Conservation (phyloP, 1,140 invertebrate genomes). For the Pseudoatta argentina region DNA sequence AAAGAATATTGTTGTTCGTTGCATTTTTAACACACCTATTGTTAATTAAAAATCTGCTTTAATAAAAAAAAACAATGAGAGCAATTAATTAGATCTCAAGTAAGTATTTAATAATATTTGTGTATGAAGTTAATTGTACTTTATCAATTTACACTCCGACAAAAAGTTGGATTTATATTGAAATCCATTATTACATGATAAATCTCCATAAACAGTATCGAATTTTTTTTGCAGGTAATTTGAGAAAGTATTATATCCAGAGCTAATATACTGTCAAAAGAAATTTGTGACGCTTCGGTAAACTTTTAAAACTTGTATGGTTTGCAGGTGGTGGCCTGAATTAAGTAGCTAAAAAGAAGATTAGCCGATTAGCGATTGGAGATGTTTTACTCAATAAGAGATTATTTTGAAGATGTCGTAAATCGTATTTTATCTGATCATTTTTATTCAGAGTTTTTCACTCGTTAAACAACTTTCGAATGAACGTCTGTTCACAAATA, state of each 20-base stretch:
- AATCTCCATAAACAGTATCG: background rate
- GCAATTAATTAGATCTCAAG: background rate
- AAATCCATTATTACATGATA: background rate
- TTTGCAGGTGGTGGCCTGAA: background rate
- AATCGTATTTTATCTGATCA: constrained; percentile 8
- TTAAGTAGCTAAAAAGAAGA: background rate
- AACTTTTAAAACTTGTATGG: constrained; percentile 5
- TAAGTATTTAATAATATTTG: constrained; percentile 17
- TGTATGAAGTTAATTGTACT: background rate
- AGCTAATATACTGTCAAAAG: background rate
- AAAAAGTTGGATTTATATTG: background rate
- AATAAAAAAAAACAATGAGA: background rate
- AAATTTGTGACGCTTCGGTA: background rate
- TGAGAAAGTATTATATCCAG: too few relatives aligned
- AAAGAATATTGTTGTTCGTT: background rate
- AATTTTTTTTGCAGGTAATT: background rate
- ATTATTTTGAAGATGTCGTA: background rate
- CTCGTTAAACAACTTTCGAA: background rate
- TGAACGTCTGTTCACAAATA: constrained; percentile 35
- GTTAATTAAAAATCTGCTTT: background rate
- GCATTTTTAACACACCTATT: background rate
- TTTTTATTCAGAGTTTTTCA: background rate
- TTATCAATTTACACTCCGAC: background rate
- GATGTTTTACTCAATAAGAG: background rate
- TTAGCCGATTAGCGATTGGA: background rate